Evolutionary conservation across 2,797 vertebrate species (phyloP).

Genomic region (Gadopsis marmoratus): DNA sequence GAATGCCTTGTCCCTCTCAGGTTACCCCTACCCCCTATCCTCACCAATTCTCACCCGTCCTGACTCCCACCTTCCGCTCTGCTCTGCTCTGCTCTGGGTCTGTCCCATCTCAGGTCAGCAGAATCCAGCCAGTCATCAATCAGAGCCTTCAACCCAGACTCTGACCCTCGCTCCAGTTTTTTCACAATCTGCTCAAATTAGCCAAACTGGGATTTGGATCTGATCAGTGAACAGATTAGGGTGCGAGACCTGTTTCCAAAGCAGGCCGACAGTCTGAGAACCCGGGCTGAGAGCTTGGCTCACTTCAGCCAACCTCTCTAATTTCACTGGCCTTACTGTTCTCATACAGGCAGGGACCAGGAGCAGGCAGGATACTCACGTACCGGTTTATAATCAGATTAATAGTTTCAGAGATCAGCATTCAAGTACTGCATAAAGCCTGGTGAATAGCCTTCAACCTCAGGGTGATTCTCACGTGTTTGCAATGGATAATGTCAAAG

Average conservation of each 20-base stretch:
- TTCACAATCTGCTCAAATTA: conserved; percentile 40
- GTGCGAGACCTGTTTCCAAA: conserved; percentile 26
- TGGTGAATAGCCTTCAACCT: conserved; percentile 54
- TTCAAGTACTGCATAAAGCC: conserved; percentile 62
- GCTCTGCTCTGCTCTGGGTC: conserved; percentile 10
- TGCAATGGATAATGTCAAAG: conserved; percentile 83
- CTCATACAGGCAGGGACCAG: conserved; percentile 56
- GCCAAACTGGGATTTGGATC: conserved; percentile 37
- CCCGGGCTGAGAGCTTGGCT: conserved; percentile 48
- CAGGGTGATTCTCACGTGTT: conserved; percentile 70
- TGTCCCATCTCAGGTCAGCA: conserved; percentile 40
- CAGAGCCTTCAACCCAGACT: background rate
- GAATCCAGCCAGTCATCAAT: conserved; percentile 5
- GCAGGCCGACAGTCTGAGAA: conserved; percentile 55
- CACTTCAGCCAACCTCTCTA: conserved; percentile 55
- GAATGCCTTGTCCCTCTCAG: conserved; percentile 84
- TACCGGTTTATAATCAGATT: conserved; percentile 77
- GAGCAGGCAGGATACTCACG: conserved; percentile 63
- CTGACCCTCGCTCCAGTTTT: conserved; percentile 5
- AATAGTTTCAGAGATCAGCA: conserved; percentile 70
- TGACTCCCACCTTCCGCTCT: conserved; percentile 63
- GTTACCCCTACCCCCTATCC: conserved; percentile 77
- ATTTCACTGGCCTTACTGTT: conserved; percentile 78
- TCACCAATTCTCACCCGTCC: conserved; percentile 61
- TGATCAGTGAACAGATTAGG: conserved; percentile 53